Percentiles rank a stretch among this genome's conserved stretches.
Evolutionary conservation across 2,113 vertebrate genomes (phyloP).

Genomic region (Nothocercus nigrocapillus): DNA sequence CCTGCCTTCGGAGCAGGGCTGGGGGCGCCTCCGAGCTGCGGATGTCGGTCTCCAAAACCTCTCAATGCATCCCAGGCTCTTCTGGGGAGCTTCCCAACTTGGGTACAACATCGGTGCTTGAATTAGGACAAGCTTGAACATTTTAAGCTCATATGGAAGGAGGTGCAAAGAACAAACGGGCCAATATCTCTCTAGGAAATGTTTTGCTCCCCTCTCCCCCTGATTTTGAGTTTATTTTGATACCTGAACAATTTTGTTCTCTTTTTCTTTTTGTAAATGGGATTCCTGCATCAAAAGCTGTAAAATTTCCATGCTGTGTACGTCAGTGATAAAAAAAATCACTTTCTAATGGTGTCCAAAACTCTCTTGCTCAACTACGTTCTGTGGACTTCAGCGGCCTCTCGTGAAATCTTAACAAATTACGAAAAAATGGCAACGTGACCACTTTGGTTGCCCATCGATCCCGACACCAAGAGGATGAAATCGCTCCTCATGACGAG

Average conservation of each 20-base stretch:
- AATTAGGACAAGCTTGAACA: background rate
- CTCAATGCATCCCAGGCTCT: background rate
- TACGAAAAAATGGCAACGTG: background rate
- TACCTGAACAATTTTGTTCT: background rate
- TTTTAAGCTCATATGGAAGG: background rate
- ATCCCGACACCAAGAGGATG: background rate
- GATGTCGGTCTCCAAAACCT: background rate
- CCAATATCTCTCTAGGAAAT: background rate
- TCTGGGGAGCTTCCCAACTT: background rate
- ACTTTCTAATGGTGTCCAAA: background rate
- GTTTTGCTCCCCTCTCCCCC: background rate
- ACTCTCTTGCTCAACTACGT: background rate
- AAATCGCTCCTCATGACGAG: background rate
- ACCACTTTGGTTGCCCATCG: background rate
- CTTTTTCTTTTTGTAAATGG: background rate
- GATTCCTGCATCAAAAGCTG: background rate
- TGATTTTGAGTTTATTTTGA: background rate
- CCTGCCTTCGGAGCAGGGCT: background rate
- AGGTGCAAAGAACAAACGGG: background rate
- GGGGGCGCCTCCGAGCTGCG: background rate
- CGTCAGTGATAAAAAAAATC: background rate
- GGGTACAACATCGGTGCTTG: rapidly evolving
- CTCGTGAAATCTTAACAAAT: background rate
- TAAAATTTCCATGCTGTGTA: background rate
- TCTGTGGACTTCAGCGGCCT: background rate